Evolutionary conservation across 2,113 vertebrate genomes (phyloP), one percentile per base, ranked within the genome.

Genomic region (Empidonax traillii): DNA sequence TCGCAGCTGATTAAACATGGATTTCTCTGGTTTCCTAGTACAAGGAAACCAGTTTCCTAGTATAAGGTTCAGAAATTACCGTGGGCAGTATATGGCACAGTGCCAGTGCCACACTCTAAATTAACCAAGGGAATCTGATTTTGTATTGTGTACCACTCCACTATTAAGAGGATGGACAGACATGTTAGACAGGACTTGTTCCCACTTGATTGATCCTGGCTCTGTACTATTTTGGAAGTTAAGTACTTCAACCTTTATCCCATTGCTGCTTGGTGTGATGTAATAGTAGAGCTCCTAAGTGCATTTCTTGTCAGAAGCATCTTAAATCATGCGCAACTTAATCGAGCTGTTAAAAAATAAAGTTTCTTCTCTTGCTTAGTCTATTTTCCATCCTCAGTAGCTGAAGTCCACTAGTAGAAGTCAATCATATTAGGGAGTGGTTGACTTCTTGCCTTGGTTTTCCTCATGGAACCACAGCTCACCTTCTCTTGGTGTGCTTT

Each of bases 301-400:
- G 84, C 91, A 94, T 93, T 94, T 95, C 78, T 90, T 97, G 85
- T 94, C 94, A 96, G 66, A 91, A 82, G 51, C 41, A 41, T 69
- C 93, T 79, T 96, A 90, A 91, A 95, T 93, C 92, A 90, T 24
- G 31, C 51, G 69, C 84, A 82, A 68, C 59, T 92, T 88, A 92
- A 91, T 76, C 0, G 5, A 76, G 55, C 76, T 89, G 81, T 94
- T 97, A 93, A 94, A 96, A 96, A 96, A 72, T 94, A 89, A 93
- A 95, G 44, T 94, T 95, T 89, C 51, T 77, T 94, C 90, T 87
- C 46, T 79, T 71, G 18, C 73, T 87, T 71, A 68, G 72, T 87
- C 84, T 85, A 82, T 89, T 89, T 95, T 89, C 58, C 37, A 46
- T 59, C 47, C n/a, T 92, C 43, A 74, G 1, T 85, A 75, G 74